Percentiles rank a stretch among this genome's conserved stretches.
phyloP scores from a whole-genome alignment of 2,888 invertebrate species.

The Synergus japonicus region DNA sequence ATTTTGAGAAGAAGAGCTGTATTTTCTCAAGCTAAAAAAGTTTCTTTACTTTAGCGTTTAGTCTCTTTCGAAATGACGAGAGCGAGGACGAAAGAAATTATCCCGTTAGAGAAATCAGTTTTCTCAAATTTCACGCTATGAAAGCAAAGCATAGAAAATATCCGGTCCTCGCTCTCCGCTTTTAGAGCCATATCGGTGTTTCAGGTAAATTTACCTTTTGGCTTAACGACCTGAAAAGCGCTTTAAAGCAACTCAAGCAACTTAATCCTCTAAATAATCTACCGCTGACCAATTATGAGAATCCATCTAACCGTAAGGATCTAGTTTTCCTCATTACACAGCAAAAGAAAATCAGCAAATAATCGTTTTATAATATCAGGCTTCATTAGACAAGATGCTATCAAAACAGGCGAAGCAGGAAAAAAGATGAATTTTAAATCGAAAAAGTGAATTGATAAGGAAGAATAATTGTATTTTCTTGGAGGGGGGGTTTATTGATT shows the following conservation, averaged over 20 bases:
- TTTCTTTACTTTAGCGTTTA: neutral
- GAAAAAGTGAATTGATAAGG: too few species aligned
- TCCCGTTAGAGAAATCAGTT: conserved; percentile 12
- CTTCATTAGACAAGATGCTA: too few species aligned
- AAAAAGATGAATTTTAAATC: too few species aligned
- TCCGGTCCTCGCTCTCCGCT: conserved; percentile 1
- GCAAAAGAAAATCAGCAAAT: neutral
- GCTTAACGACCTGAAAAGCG: conserved; percentile 29
- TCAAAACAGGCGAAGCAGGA: too few species aligned
- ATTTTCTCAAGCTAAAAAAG: neutral
- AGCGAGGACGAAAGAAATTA: neutral
- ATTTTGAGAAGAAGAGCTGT: too few species aligned
- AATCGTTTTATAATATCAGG: neutral
- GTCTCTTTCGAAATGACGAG: neutral
- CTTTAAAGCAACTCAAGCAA: conserved; percentile 25
- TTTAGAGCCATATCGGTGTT: conserved; percentile 26
- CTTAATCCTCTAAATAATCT: conserved; percentile 32
- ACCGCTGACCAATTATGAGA: conserved; percentile 19
- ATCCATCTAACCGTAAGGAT: conserved; percentile 20
- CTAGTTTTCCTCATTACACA: neutral
- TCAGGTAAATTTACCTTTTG: conserved; percentile 38
- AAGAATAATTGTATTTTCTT: too few species aligned
- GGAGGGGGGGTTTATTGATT: too few species aligned
- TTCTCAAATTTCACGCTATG: conserved; percentile 25
- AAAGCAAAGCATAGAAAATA: conserved; percentile 25